Evolutionary conservation across 1,140 invertebrate species (phyloP).

Genomic region (Delia radicum): DNA sequence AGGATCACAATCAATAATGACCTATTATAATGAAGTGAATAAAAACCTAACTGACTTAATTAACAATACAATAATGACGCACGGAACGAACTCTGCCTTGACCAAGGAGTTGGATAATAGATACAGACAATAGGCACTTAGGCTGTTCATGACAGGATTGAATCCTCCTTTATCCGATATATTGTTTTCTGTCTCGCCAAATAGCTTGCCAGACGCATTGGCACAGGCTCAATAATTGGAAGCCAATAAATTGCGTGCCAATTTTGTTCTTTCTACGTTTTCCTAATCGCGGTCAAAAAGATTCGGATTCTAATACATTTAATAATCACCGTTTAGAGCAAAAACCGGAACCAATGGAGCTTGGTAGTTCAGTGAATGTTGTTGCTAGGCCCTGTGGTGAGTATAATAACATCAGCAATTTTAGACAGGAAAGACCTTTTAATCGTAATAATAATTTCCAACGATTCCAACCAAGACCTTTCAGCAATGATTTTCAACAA

Average conservation of each 20-base stretch:
- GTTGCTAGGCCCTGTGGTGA: no score
- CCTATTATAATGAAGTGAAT: slow-evolving; percentile 13
- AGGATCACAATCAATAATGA: neutral
- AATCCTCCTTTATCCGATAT: neutral
- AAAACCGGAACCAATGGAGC: no score
- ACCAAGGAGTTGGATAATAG: slow-evolving; percentile 4
- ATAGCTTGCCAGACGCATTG: neutral
- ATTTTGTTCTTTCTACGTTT: no score
- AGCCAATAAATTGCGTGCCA: no score
- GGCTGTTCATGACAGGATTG: slow-evolving; percentile 11
- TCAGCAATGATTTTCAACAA: no score
- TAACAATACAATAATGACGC: no score
- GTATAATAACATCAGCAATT: no score
- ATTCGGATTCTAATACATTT: no score
- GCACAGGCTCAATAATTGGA: slow-evolving; percentile 19
- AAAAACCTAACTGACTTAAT: neutral
- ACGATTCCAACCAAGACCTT: neutral
- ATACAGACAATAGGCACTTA: neutral
- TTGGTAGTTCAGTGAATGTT: no score
- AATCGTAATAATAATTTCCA: neutral
- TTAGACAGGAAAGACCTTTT: neutral
- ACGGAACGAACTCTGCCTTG: neutral
- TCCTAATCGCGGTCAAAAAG: no score
- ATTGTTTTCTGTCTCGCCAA: no score
- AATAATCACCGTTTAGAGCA: no score